Base-by-base conservation (phyloP, 2,113 vertebrate genomes). In the Cyprinodon variegatus region DNA sequence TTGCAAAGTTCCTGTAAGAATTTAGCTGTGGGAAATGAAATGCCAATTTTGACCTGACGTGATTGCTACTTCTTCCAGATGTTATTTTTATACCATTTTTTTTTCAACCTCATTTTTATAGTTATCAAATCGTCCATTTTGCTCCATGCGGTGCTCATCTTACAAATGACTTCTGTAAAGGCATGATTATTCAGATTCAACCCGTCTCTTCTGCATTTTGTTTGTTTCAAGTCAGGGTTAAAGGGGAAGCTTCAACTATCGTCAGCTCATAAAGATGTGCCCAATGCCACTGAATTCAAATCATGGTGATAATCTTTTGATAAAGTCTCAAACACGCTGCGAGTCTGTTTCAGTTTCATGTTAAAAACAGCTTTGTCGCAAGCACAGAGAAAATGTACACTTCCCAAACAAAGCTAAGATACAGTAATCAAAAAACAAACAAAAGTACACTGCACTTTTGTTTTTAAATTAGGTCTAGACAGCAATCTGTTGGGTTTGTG, bases 221-320 rank as follows among this genome's bases (percentile, higher is more conserved):
- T 63, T 46, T 12, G 63, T 62, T 57, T 76, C 37, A 36, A 4
- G 43, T 36, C 1, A 59, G 11, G 40, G 9, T 41, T 68, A 17
- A 78, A 75, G n/a, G 22, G n/a, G 60, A 75, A 72, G 14, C 36
- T 22, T 61, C 36, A 64, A 8, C 39, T 37, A 14, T 65, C 73
- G 69, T 65, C 38, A 20, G 11, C 29, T 20, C 43, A 36, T 15
- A 36, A 1, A 61, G 14, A 39, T 3, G 41, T 22, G 1, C 50
- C 50, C 40, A 3, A 0, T 53, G 22, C n/a, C 59, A 50, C 4
- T 63, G 14, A 68, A 61, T 50, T 68, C 73, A 57, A 57, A 57
- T 57, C 20, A 57, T n/a, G 50, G 50, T 57, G 20, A 57, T 57
- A 57, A 20, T n/a, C 50, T n/a, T 57, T 29, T n/a, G 15, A 7